Base-by-base conservation (phyloP, 2,888 invertebrate species). In the Rhyacophila evoluta region DNA sequence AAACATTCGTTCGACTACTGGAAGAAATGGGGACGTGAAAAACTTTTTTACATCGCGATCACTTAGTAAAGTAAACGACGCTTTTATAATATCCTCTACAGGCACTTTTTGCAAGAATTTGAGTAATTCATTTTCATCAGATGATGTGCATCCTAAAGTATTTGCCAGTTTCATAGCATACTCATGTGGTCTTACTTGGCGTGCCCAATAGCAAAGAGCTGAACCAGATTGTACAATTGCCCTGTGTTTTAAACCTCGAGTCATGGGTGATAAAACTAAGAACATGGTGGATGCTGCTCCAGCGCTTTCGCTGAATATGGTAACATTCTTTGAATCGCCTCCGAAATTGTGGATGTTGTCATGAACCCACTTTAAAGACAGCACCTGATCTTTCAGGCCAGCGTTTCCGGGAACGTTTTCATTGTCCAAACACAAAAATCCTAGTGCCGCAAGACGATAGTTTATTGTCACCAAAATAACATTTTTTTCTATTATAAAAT, bases 281-380 rank as follows among this genome's bases (percentile, higher is more conserved):
- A 29, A 72, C 15, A 77, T 74, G 10, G 72, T 73, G 11, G 81
- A 81, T 12, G 77, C 78, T 0, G 68, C 69, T 36, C 81, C 81
- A 15, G 81, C 81, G 29, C 81, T 81, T 55, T 81, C 79, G 37
- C 79, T 74, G 29, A 77, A 77, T n/a, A 81, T 68, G n/a, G 79
- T 77, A 12, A 81, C 72, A 15, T 79, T 79, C 1, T 77, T 29
- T n/a, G 73, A 27, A 74, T 81, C 74, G 10, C 81, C 81, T 19
- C 81, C 81, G 27, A 81, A 79, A 8, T 38, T 4, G 25, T 68
- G 4, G 27, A 81, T 81, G 41, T 81, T 76, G n/a, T 79, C 72
- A 11, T 74, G 33, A 3, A 81, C 74, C 81, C 81, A 81, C 19
- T 39, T 15, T 33, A 81, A 12, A 15, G 79, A 79, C 19, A 81